phyloP scores from a whole-genome alignment of 2,113 vertebrate species.

The Microcebus lehilahytsara region DNA sequence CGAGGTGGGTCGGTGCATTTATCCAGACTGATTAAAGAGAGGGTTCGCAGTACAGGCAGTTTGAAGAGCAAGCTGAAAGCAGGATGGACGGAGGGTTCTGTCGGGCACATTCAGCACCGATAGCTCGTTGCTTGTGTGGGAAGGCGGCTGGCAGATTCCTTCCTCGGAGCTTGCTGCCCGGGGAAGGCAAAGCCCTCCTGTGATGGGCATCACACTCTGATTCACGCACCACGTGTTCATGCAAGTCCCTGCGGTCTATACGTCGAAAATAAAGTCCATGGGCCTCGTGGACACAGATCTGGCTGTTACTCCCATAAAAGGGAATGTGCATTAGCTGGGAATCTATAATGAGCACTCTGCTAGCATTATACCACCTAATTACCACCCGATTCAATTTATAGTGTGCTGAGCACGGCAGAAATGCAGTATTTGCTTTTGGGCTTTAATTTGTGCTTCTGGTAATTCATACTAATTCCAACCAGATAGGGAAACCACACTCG shows the following conservation, averaged over 20 bases:
- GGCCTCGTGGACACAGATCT: not conserved
- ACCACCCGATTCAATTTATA: not conserved
- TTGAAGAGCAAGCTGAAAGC: slow-evolving; percentile 67
- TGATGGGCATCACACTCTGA: not conserved
- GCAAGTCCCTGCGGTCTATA: not conserved
- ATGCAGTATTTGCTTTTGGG: not conserved
- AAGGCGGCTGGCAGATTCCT: slow-evolving; percentile 20
- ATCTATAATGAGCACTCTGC: not conserved
- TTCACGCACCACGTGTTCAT: not conserved
- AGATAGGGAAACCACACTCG: not conserved
- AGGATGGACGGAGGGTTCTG: slow-evolving; percentile 59
- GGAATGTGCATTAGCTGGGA: not conserved
- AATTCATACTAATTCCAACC: not conserved
- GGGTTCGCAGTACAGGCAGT: slow-evolving; percentile 6
- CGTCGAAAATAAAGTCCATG: not conserved
- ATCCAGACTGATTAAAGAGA: slow-evolving; percentile 62
- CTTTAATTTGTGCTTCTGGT: not conserved
- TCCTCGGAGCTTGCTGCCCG: slow-evolving; percentile 66
- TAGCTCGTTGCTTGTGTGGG: slow-evolving; percentile 60
- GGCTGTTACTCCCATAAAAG: not conserved
- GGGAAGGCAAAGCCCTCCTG: slow-evolving; percentile 53
- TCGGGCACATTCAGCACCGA: slow-evolving; percentile 50
- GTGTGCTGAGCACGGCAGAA: not conserved
- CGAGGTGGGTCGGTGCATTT: slow-evolving; percentile 54
- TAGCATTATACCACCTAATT: not conserved